Conservation (phyloP, 2,888 invertebrate species). For the Lamellibrachia satsuma region DNA sequence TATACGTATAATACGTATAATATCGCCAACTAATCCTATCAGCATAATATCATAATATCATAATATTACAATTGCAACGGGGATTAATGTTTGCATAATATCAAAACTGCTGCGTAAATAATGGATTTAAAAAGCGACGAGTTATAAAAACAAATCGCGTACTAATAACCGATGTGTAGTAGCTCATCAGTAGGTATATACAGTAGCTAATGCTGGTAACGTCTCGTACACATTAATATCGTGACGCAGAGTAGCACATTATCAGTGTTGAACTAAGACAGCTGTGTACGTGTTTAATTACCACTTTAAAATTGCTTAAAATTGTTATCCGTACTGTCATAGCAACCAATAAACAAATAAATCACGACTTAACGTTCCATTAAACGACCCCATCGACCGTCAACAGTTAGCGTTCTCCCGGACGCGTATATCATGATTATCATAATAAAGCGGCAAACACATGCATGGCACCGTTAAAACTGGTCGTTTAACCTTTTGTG, state of each 20-base stretch:
- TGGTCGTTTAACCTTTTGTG: too few relatives aligned
- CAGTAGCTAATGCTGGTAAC: neutral
- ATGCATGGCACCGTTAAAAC: too few relatives aligned
- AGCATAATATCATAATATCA: neutral
- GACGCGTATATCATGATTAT: too few relatives aligned
- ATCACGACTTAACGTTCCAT: too few relatives aligned
- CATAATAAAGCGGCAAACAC: too few relatives aligned
- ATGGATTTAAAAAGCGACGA: neutral
- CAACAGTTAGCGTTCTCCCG: too few relatives aligned
- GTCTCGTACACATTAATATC: neutral
- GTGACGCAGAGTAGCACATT: neutral
- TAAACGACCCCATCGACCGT: too few relatives aligned
- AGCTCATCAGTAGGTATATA: neutral
- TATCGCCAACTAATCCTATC: neutral
- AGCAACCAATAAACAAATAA: too few relatives aligned
- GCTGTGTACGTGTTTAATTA: too few relatives aligned
- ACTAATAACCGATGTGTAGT: neutral
- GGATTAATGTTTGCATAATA: neutral
- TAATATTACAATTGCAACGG: neutral
- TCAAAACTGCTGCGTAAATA: neutral
- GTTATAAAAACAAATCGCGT: neutral
- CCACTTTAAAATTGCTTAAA: too few relatives aligned
- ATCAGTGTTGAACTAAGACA: neutral
- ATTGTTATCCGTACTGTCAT: too few relatives aligned
- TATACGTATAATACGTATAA: neutral